A percentile compares a stretch with the other conserved stretches of the same genome.
Conservation (phyloP, 1,140 invertebrate species). For the Laupala kohalensis region DNA sequence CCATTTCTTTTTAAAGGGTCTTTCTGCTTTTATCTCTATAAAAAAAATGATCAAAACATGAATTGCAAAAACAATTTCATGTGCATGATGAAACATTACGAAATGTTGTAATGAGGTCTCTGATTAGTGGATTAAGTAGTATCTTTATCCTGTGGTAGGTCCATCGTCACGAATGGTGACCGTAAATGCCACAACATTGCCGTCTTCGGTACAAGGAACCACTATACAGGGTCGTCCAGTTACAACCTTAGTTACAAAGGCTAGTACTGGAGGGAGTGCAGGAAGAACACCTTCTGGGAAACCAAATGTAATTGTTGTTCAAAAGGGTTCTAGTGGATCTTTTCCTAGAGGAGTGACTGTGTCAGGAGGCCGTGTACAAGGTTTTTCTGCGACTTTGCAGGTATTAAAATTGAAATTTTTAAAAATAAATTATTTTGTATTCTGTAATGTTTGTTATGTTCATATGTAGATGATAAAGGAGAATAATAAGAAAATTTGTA, state of each 20-base stretch:
- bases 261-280: not conserved
- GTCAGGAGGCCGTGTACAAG: conserved; percentile 22
- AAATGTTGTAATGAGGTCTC: too few relatives aligned
- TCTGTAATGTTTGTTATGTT: too few relatives aligned
- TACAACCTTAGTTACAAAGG: conserved; percentile 1
- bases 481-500: too few relatives aligned
- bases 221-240: not conserved
- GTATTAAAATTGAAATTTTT: not conserved
- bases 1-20: too few relatives aligned
- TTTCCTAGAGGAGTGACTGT: conserved; percentile 25
- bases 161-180: conserved; percentile 1
- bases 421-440: too few relatives aligned
- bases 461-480: too few relatives aligned
- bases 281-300: conserved; percentile 16
- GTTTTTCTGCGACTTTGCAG: not conserved
- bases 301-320: conserved; percentile 28
- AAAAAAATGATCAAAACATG: too few relatives aligned
- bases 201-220: not conserved
- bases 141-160: not conserved
- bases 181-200: not conserved
- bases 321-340: conserved; percentile 23
- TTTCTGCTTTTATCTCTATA: too few relatives aligned
- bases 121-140: not conserved
- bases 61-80: too few relatives aligned
- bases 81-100: too few relatives aligned